These are phyloP conservation scores for Eulemur macaco DNA, from an alignment of 2,113 vertebrate species.

Conservation along the genomic window DNA sequence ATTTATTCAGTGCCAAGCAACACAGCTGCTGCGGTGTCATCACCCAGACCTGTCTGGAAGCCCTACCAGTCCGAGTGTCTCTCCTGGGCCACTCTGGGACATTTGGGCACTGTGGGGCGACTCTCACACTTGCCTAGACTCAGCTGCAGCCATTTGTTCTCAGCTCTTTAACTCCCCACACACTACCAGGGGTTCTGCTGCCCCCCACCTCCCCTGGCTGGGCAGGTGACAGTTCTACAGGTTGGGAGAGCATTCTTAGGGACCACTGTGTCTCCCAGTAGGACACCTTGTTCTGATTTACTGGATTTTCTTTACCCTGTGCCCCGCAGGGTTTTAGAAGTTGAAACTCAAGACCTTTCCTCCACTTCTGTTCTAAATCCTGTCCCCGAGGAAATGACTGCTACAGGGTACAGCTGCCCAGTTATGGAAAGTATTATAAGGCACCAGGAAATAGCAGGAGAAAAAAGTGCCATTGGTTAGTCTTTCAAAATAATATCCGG, in stretches of 20 bases:
- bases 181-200: neutral
- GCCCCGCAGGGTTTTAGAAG: neutral
- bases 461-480: neutral
- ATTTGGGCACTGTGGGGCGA: rapidly evolving
- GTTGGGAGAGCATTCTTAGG: neutral
- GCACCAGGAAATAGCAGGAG: neutral
- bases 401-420: neutral
- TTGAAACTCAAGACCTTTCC: neutral
- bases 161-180: neutral
- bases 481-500: neutral
- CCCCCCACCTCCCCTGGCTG: neutral
- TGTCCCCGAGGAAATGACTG: neutral
- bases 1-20: neutral
- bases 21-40: neutral
- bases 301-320: neutral
- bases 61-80: neutral
- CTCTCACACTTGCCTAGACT: rapidly evolving
- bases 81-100: too few species aligned
- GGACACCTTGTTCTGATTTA: neutral
- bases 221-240: neutral
- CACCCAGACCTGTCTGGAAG: neutral
- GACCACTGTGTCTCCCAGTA: neutral
- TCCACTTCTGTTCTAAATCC: neutral
- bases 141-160: neutral
- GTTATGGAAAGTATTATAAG: neutral